Evolutionary conservation across 2,797 vertebrate genomes (phyloP), one percentile per base, ranked within the genome.

Genomic region (Leptoclinus maculatus): DNA sequence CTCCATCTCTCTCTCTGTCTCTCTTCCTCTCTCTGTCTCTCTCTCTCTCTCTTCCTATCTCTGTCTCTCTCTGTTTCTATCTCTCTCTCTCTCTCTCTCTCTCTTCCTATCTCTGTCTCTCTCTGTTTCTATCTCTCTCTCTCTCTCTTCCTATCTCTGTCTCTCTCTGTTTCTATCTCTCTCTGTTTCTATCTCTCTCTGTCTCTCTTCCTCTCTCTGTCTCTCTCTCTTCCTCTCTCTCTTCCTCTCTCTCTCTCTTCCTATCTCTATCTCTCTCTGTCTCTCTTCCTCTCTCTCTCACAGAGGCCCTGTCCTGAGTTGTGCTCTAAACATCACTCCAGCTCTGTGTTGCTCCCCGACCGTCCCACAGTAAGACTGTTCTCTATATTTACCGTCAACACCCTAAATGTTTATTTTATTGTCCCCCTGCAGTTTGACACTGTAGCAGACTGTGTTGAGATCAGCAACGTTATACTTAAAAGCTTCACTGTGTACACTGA

Each of bases 401-500:
- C 53, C 83, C 68, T 92, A 89, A 92, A 92, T 79, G 83, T 88
- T 60, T 78, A 81, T 90, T 83, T 91, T 85, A 64, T 93, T 95
- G 93, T 95, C 85, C 82, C 94, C 91, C 80, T 88, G 91, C 95
- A 99, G 98, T 97, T 97, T 95, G 97, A 98, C 91, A 96, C 96
- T 84, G 95, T 98, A 91, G 95, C 97, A 68, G 96, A 96, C 87
- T 89, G 95, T 8, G 95, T 96, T 27, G 97, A 97, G 83, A 94
- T 96, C 85, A 96, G 95, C 95, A 97, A 89, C 5, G 95, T 99
- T 90, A 98, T 96, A 49, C 96, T 99, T 90, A 99, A 98, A 95
- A 97, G 97, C 91, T 99, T 96, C 95, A 98, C 95, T 71, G 93
- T 94, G 91, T 96, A 94, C 93, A 92, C 94, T 27, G 98, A 99